These are phyloP conservation scores for Chrysotoxum bicinctum DNA, from an alignment of 2,888 invertebrate species.

Conservation along the genomic window DNA sequence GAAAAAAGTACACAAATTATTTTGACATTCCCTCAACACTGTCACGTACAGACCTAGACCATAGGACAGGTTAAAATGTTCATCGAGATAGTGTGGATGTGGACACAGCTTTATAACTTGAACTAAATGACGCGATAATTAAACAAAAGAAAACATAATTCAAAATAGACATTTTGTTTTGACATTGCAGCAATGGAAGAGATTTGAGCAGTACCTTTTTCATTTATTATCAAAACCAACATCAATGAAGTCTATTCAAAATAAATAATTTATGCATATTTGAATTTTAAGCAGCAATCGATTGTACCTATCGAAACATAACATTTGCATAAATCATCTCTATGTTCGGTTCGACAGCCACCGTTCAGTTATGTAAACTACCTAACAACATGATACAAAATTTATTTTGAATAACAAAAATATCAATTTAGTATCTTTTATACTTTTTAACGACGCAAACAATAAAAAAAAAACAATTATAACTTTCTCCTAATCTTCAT, in stretches of 20 bases:
- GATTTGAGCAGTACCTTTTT: neutral
- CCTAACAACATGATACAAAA: neutral
- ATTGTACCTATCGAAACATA: neutral
- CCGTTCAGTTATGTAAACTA: neutral
- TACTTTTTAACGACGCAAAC: neutral
- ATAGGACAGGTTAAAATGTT: too few relatives aligned
- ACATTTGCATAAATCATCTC: slow-evolving; percentile 8
- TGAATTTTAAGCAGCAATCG: neutral
- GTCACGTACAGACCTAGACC: too few relatives aligned
- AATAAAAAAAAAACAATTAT: neutral
- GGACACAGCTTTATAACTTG: too few relatives aligned
- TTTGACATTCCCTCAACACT: too few relatives aligned
- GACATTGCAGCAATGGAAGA: neutral
- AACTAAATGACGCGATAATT: too few relatives aligned
- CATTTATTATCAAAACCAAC: neutral
- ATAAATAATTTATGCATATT: too few relatives aligned
- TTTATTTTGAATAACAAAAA: neutral
- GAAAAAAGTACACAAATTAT: too few relatives aligned
- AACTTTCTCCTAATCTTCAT: slow-evolving; percentile 11
- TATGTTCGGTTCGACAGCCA: slow-evolving; percentile 1
- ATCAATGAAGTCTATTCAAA: too few relatives aligned
- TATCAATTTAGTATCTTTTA: neutral
- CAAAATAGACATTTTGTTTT: too few relatives aligned
- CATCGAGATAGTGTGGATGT: too few relatives aligned
- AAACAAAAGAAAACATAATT: too few relatives aligned